Conservation (phyloP, 53 echinoderm and acorn worm species). For the Antedon mediterranea region DNA sequence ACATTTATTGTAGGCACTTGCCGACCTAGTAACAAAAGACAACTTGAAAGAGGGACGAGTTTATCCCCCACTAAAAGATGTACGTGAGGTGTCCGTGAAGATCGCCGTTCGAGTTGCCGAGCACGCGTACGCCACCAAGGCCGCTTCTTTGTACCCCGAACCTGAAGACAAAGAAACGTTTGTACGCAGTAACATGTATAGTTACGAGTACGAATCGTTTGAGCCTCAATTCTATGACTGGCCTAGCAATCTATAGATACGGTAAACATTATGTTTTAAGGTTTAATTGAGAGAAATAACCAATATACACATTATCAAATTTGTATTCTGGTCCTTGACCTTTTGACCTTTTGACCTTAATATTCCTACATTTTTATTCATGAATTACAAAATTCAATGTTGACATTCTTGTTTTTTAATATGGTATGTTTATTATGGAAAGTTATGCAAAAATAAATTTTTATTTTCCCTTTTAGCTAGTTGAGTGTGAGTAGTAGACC, state of each 20-base stretch:
- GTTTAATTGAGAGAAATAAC: no score
- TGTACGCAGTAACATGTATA: constrained; percentile 61
- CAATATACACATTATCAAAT: no score
- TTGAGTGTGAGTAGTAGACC: no score
- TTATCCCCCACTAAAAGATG: constrained; percentile 76
- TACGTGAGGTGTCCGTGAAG: constrained; percentile 74
- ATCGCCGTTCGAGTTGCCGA: constrained; percentile 52
- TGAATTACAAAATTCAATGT: no score
- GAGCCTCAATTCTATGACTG: constrained; percentile 72
- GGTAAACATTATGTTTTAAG: no score
- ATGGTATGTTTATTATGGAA: no score
- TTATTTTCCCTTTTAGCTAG: no score
- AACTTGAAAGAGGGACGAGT: constrained; percentile 77
- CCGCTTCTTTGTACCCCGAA: constrained; percentile 54
- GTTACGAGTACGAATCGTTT: constrained; percentile 60
- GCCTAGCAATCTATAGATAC: constrained; percentile 32
- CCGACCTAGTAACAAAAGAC: constrained; percentile 56
- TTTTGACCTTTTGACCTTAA: no score
- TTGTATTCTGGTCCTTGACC: no score
- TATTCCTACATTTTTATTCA: no score
- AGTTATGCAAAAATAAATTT: no score
- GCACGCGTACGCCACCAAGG: constrained; percentile 49
- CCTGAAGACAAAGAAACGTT: constrained; percentile 60
- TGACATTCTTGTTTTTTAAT: no score
- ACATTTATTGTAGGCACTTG: constrained; percentile 34